Evolutionary conservation across 2,113 vertebrate species (phyloP).

Genomic region (Pontoporia blainvillei): DNA sequence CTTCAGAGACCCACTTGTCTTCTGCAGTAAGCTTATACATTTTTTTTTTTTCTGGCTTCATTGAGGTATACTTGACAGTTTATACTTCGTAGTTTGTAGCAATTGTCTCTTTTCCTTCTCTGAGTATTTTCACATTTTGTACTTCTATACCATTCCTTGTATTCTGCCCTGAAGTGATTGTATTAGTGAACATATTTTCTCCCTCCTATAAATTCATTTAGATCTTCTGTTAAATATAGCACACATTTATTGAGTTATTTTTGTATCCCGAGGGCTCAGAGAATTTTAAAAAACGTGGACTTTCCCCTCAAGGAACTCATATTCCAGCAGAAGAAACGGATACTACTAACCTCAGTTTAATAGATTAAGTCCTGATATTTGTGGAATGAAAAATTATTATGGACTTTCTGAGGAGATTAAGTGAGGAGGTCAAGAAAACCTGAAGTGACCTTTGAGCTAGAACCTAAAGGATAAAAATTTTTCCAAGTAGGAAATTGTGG

Average conservation of each 20-base stretch:
- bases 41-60: neutral
- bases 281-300: neutral
- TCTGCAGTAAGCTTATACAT: neutral
- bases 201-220: neutral
- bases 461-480: neutral
- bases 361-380: neutral
- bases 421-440: neutral
- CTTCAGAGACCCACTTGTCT: neutral
- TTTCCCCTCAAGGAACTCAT: neutral
- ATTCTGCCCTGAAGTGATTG: neutral
- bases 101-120: neutral
- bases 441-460: neutral
- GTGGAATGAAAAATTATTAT: neutral
- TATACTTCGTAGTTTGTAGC: neutral
- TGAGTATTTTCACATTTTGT: neutral
- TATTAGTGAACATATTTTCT: neutral
- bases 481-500: neutral
- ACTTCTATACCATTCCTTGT: neutral
- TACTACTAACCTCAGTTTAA: neutral
- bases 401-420: neutral
- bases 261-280: neutral
- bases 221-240: neutral
- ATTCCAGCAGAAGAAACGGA: neutral
- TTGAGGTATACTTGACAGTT: neutral
- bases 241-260: neutral